These are phyloP conservation scores for Desmodus rotundus DNA, from an alignment of 2,113 vertebrate species.

Conservation along the genomic window DNA sequence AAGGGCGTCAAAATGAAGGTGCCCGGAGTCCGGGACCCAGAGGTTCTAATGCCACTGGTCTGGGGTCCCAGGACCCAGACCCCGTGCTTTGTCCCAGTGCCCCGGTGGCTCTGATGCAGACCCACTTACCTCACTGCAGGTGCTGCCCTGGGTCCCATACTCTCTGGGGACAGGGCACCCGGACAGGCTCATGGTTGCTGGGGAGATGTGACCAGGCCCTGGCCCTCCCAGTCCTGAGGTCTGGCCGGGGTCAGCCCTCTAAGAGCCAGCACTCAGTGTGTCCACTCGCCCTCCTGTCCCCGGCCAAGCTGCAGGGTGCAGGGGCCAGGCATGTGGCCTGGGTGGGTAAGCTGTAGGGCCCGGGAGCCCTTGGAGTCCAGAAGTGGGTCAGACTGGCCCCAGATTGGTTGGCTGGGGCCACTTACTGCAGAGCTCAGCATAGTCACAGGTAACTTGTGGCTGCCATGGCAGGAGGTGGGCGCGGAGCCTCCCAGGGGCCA, in stretches of 20 bases:
- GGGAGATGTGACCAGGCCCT: not conserved
- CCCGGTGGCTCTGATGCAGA: not conserved
- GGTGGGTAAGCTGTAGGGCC: not conserved
- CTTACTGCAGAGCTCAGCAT: fast-evolving
- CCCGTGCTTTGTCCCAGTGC: not conserved
- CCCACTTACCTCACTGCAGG: not conserved
- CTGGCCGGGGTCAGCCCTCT: not conserved
- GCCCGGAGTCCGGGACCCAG: not conserved
- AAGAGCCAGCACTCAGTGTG: not conserved
- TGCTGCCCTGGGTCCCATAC: not conserved
- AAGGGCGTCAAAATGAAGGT: not conserved
- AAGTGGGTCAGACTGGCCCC: not conserved
- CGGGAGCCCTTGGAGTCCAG: not conserved
- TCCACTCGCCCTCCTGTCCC: fast-evolving
- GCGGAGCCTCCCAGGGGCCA: not conserved
- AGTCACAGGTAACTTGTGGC: not conserved
- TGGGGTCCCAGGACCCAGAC: not conserved
- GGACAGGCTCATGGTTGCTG: not conserved
- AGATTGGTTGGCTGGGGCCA: not conserved
- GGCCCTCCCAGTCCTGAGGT: not conserved
- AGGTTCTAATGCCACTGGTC: not conserved
- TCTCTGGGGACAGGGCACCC: not conserved
- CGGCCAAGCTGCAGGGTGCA: not conserved
- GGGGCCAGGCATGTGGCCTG: not conserved
- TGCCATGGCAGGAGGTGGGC: not conserved